A percentile compares a stretch with the other conserved stretches of the same genome.
Conservation (phyloP, 2,797 vertebrate species). For the Sparus aurata region DNA sequence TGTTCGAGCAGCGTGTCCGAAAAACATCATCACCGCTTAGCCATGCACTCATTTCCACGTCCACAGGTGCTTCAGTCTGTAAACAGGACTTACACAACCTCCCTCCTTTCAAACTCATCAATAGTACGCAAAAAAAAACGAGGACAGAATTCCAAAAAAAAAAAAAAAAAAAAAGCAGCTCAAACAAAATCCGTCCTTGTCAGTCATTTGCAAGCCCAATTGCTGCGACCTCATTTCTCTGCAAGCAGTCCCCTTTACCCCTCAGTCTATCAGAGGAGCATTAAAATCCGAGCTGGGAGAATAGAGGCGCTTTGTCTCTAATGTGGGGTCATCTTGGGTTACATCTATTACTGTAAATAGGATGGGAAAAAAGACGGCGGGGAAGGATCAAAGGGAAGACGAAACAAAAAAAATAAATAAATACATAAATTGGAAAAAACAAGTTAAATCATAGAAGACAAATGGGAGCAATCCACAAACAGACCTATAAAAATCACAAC, state of each 20-base stretch:
- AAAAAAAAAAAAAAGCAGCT: constrained; percentile 28
- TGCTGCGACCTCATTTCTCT: constrained; percentile 72
- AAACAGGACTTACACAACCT: constrained; percentile 31
- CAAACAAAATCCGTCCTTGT: constrained; percentile 63
- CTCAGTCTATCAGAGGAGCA: constrained; percentile 50
- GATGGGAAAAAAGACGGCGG: constrained; percentile 29
- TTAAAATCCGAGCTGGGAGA: constrained; percentile 55
- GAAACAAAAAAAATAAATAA: neutral
- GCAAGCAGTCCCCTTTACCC: constrained; percentile 48
- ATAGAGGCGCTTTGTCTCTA: constrained; percentile 45
- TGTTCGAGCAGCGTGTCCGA: constrained; percentile 32
- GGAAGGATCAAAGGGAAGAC: constrained; percentile 35
- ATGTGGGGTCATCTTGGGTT: constrained; percentile 40
- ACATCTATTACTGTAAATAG: constrained; percentile 58
- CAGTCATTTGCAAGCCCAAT: constrained; percentile 77
- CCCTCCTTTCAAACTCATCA: constrained; percentile 39
- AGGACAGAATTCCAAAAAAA: constrained; percentile 17
- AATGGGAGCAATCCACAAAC: constrained; percentile 30
- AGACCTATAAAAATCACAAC: neutral
- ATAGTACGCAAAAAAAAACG: constrained; percentile 12
- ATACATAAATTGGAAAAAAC: constrained; percentile 25
- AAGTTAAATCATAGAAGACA: constrained; percentile 24
- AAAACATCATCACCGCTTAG: constrained; percentile 43
- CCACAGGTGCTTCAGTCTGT: constrained; percentile 44
- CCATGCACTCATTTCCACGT: constrained; percentile 19